These are phyloP conservation scores for Platypus cylindrus DNA, from an alignment of 2,888 invertebrate genomes.

Conservation along the genomic window DNA sequence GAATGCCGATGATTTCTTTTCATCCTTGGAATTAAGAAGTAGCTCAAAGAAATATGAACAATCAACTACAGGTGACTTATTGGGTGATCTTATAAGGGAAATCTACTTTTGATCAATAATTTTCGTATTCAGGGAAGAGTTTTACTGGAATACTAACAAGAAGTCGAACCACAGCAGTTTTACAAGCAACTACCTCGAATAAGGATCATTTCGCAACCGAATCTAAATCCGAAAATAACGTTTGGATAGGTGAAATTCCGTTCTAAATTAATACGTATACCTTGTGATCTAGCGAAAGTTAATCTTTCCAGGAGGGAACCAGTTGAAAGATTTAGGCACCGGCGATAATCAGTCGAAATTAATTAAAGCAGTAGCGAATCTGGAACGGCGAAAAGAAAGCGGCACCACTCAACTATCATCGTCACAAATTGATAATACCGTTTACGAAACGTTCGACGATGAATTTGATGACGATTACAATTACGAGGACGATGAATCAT, in stretches of 20 bases:
- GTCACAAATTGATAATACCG: slow-evolving; percentile 7
- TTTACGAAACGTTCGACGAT: slow-evolving; percentile 31
- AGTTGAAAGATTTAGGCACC: slow-evolving; percentile 40
- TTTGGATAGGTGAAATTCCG: slow-evolving; percentile 44
- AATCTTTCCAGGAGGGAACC: slow-evolving; percentile 35
- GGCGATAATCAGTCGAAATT: slow-evolving; percentile 48
- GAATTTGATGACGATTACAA: slow-evolving; percentile 22
- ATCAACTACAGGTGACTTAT: slow-evolving; percentile 31
- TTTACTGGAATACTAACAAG: slow-evolving; percentile 35
- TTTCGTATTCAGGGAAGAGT: slow-evolving; percentile 18
- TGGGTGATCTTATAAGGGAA: neutral
- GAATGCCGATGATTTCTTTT: slow-evolving; percentile 78
- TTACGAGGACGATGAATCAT: slow-evolving; percentile 26
- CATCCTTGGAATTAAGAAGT: slow-evolving; percentile 66
- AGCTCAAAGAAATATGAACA: slow-evolving; percentile 43
- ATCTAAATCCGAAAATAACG: slow-evolving; percentile 39
- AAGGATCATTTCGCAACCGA: slow-evolving; percentile 22
- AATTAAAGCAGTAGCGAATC: slow-evolving; percentile 52
- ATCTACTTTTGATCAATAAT: too few species aligned
- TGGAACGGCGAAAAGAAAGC: slow-evolving; percentile 43
- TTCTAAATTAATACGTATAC: neutral
- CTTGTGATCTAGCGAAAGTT: neutral
- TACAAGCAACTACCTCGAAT: slow-evolving; percentile 23
- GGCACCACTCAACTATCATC: slow-evolving; percentile 6
- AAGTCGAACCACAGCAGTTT: slow-evolving; percentile 34